These are phyloP conservation scores for human (Homo sapiens) DNA, from an alignment of 2,113 vertebrate species.

Conservation along the genomic window GRCh38 chr3:4271001-4271500, in stretches of 20 bases:
- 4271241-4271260: neutral
- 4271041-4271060: neutral
- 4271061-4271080: neutral
- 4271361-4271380: neutral
- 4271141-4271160: neutral
- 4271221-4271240: neutral
- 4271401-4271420: neutral
- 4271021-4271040: neutral
- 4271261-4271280: neutral
- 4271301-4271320: neutral
- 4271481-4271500: too few relatives aligned
- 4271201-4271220: neutral
- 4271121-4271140: neutral
- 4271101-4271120: neutral
- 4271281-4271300: neutral
- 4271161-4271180: neutral
- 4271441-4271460: neutral
- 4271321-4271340: neutral
- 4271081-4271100: neutral
- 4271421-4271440: neutral
- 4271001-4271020: neutral
- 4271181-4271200: neutral
- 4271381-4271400: neutral
- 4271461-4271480: too few relatives aligned
- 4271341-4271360: neutral